phyloP scores from a whole-genome alignment of 2,113 vertebrate genomes.

The Tachysurus vachellii region DNA sequence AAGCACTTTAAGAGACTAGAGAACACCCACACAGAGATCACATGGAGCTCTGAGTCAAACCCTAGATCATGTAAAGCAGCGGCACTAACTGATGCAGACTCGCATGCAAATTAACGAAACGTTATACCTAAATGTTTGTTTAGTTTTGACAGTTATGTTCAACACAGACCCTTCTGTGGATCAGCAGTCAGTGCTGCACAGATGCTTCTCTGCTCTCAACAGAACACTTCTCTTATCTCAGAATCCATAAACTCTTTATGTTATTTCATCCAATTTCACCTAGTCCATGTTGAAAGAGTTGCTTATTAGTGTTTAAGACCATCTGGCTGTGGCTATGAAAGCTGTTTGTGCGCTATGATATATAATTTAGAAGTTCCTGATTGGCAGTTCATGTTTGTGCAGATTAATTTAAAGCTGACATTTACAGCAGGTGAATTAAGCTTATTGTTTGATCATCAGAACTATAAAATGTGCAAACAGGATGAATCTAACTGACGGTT shows the following conservation, averaged over 20 bases:
- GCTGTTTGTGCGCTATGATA: background rate
- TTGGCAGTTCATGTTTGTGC: background rate
- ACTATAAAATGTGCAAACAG: slow-evolving; percentile 6
- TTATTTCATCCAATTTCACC: background rate
- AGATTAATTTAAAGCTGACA: background rate
- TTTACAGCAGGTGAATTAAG: background rate
- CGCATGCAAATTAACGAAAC: slow-evolving; percentile 8
- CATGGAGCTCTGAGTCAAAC: background rate
- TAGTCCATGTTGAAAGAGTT: background rate
- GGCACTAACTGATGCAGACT: background rate
- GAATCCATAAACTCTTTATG: background rate
- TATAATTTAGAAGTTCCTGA: background rate
- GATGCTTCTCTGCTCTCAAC: background rate
- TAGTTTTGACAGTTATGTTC: background rate
- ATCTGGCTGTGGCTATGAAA: slow-evolving; percentile 33
- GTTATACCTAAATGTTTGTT: background rate
- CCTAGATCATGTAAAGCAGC: background rate
- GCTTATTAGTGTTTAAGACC: background rate
- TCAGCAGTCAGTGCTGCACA: background rate
- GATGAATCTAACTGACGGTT: background rate
- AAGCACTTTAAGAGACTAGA: background rate
- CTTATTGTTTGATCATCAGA: background rate
- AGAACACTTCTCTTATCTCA: background rate
- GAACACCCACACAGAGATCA: background rate
- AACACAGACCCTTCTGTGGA: background rate